Evolutionary conservation across 2,797 vertebrate genomes (phyloP), one percentile per base, ranked within the genome.

Genomic region (Sebastolobus alascanus): DNA sequence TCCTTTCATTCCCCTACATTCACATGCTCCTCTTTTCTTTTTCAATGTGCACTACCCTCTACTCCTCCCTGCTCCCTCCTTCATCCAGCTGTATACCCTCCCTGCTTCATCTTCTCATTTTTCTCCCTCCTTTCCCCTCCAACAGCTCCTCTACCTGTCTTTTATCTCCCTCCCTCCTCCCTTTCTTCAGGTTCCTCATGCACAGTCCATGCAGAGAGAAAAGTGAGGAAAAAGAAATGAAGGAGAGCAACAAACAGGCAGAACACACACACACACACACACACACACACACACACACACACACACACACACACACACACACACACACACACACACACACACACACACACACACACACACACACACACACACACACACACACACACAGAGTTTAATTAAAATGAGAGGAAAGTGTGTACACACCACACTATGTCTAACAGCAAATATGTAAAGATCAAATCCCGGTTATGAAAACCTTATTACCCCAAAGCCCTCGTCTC

Each of bases 401-500:
- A 83, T 68, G 77, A 82, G 75, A 80, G 75, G 55, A 74, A 67
- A 83, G 76, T 37, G 64, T 77, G 77, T 50, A 87, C 60, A 80
- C 78, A 38, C 68, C 64, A 71, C 80, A 75, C 78, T 78, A 79
- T 68, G 82, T 81, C 84, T 86, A 87, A 92, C 68, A 87, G 90
- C 84, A 90, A 92, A 94, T 86, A 91, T 90, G 87, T 88, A 89
- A 89, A 85, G 85, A 91, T 91, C 68, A 87, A 90, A 84, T 87
- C 84, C 85, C 12, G 54, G 80, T 85, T 90, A 90, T 92, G 83
- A 92, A 89, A 93, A 90, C 81, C 88, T 85, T 90, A 90, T 91
- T 91, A 92, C 73, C 83, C 79, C 54, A 79, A 84, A 90, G 84
- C 79, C 80, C 73, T 78, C 58, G 61, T 74, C 85, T 75, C 68